Percentiles rank a stretch among this genome's conserved stretches.
Conservation (phyloP, 2,888 invertebrate species). For the Dryomyza anilis region DNA sequence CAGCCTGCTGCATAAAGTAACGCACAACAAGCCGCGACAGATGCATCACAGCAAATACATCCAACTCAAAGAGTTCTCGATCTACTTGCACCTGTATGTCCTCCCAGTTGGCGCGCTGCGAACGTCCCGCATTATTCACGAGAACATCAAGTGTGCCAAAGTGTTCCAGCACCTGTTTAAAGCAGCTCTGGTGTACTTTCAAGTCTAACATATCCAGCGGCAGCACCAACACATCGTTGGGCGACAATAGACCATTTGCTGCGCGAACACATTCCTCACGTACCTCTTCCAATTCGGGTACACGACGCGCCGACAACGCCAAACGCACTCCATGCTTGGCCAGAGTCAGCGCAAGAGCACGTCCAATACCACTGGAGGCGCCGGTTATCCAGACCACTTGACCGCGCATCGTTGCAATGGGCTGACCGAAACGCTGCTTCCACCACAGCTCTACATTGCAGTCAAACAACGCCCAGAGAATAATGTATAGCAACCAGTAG, state of each 20-base stretch:
- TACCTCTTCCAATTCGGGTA: conserved; percentile 69
- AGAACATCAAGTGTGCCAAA: conserved; percentile 78
- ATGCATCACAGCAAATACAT: conserved; percentile 75
- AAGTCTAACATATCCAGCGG: conserved; percentile 71
- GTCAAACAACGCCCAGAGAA: conserved; percentile 65
- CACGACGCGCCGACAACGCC: conserved; percentile 71
- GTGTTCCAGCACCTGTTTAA: conserved; percentile 68
- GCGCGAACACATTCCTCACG: conserved; percentile 66
- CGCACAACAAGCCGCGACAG: conserved; percentile 72
- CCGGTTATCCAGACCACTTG: conserved; percentile 86
- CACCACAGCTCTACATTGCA: conserved; percentile 68
- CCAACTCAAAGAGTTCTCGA: conserved; percentile 74
- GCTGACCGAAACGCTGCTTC: conserved; percentile 68
- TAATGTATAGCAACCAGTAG: conserved; percentile 64
- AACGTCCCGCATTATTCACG: conserved; percentile 81
- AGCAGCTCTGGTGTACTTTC: conserved; percentile 66
- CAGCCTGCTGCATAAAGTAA: conserved; percentile 64
- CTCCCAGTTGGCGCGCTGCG: conserved; percentile 76
- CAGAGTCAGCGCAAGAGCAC: conserved; percentile 71
- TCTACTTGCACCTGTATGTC: conserved; percentile 75
- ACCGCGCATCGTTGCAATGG: conserved; percentile 65
- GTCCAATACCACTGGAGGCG: conserved; percentile 84
- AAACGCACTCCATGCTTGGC: conserved; percentile 71
- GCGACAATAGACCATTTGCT: conserved; percentile 59
- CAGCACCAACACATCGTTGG: conserved; percentile 70